A percentile compares a stretch with the other conserved stretches of the same genome.
Conservation (phyloP, 2,797 vertebrate species). For the Danio tinwini region DNA sequence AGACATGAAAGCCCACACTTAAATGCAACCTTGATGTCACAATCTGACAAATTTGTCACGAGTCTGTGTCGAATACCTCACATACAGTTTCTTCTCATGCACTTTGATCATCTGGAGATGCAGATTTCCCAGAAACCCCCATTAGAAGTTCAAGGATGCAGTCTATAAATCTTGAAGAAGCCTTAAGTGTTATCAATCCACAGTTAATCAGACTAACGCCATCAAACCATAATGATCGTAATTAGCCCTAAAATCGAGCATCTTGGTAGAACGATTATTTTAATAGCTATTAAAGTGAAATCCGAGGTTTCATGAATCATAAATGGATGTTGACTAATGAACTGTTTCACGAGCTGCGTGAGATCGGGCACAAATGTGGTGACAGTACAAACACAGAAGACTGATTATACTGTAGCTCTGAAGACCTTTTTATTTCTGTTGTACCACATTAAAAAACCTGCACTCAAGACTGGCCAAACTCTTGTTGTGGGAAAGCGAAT, state of each 20-base stretch:
- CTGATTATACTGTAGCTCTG: neutral
- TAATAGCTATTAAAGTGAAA: slow-evolving; percentile 26
- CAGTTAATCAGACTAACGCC: slow-evolving; percentile 25
- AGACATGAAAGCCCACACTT: neutral
- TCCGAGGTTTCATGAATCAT: slow-evolving; percentile 20
- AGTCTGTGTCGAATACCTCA: too few species aligned
- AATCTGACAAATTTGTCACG: too few species aligned
- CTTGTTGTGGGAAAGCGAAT: slow-evolving; percentile 2
- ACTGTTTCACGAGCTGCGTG: slow-evolving; percentile 32
- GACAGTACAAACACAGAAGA: slow-evolving; percentile 19
- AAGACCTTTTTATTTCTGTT: neutral
- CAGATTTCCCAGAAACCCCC: neutral
- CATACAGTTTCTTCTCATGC: neutral
- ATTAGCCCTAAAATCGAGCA: slow-evolving; percentile 34
- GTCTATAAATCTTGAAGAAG: slow-evolving; percentile 1
- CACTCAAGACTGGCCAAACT: neutral
- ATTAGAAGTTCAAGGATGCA: slow-evolving; percentile 1
- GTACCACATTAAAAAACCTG: neutral
- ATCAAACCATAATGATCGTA: slow-evolving; percentile 25
- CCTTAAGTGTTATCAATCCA: slow-evolving; percentile 10
- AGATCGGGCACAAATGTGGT: slow-evolving; percentile 3
- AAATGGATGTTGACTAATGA: slow-evolving; percentile 41
- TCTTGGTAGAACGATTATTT: slow-evolving; percentile 30
- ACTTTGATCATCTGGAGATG: neutral
- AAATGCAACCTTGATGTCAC: neutral